Conservation (phyloP, 2,113 vertebrate genomes). For the Narcine bancroftii region DNA sequence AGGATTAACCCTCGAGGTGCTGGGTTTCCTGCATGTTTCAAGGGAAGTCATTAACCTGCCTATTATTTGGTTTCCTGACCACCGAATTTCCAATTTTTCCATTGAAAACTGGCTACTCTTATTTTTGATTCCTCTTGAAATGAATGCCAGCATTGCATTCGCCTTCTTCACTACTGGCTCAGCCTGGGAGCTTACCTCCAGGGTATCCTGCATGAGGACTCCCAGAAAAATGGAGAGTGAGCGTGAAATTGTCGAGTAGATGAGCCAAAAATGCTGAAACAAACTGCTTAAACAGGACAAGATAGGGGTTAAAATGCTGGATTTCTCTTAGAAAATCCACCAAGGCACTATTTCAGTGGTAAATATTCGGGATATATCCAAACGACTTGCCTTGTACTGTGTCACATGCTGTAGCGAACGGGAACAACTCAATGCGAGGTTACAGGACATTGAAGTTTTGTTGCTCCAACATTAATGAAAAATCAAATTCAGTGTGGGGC, state of each 20-base stretch:
- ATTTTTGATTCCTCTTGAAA: too few species aligned
- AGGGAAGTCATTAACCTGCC: conserved; percentile 31
- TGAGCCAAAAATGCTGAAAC: background rate
- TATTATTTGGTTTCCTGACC: background rate
- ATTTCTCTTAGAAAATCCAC: background rate
- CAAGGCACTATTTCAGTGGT: background rate
- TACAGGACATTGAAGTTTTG: background rate
- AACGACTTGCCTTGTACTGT: background rate
- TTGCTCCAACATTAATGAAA: background rate
- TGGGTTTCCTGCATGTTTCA: conserved; percentile 24
- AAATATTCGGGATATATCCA: background rate
- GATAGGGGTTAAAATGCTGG: too few species aligned
- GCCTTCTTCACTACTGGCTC: too few species aligned
- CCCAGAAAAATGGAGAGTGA: too few species aligned
- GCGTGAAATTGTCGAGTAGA: too few species aligned
- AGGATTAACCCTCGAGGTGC: too few species aligned
- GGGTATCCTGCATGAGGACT: too few species aligned
- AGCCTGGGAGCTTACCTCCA: too few species aligned
- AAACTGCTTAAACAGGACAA: too few species aligned
- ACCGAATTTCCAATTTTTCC: conserved; percentile 1
- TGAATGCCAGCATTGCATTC: too few species aligned
- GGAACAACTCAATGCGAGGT: background rate
- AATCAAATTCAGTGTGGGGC: background rate
- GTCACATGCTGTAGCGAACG: background rate
- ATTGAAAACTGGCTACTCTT: conserved; percentile 2